Conservation (phyloP, 1,140 invertebrate genomes). For the Portunus trituberculatus region DNA sequence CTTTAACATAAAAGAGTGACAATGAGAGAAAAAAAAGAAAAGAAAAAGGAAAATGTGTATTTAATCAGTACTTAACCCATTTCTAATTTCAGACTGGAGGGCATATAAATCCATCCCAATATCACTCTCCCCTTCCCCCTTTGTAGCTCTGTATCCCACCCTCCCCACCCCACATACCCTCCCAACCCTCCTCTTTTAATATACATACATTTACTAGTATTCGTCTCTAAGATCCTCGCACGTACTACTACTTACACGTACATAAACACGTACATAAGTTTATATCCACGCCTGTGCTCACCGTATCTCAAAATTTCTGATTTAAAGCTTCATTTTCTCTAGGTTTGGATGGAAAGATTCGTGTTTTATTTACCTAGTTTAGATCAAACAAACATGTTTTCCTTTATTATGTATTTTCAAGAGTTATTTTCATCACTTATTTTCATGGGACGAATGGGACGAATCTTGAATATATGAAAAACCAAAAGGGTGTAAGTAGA, state of each 20-base stretch:
- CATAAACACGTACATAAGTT: slow-evolving; percentile 17
- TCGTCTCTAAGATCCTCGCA: too few relatives aligned
- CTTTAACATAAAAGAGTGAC: background rate
- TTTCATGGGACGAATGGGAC: too few relatives aligned
- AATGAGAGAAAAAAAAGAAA: background rate
- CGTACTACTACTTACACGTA: background rate
- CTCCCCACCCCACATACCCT: background rate
- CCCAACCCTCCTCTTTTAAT: background rate
- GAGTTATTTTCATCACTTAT: too few relatives aligned
- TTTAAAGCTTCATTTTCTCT: too few relatives aligned
- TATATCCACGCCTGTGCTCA: background rate
- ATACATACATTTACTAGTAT: background rate
- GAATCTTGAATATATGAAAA: too few relatives aligned
- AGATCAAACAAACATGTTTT: too few relatives aligned
- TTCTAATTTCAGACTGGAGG: slow-evolving; percentile 22
- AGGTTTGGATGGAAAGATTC: too few relatives aligned
- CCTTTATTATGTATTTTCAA: too few relatives aligned
- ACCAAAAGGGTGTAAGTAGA: too few relatives aligned
- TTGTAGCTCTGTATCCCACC: background rate
- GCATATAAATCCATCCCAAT: slow-evolving; percentile 4
- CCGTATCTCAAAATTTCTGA: too few relatives aligned
- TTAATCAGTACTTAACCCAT: background rate
- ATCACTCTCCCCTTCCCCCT: background rate
- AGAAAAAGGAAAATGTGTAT: too few relatives aligned
- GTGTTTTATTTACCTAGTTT: too few relatives aligned